Conservation (phyloP, 1,140 invertebrate species). For the Stegodyphus mimosarum region DNA sequence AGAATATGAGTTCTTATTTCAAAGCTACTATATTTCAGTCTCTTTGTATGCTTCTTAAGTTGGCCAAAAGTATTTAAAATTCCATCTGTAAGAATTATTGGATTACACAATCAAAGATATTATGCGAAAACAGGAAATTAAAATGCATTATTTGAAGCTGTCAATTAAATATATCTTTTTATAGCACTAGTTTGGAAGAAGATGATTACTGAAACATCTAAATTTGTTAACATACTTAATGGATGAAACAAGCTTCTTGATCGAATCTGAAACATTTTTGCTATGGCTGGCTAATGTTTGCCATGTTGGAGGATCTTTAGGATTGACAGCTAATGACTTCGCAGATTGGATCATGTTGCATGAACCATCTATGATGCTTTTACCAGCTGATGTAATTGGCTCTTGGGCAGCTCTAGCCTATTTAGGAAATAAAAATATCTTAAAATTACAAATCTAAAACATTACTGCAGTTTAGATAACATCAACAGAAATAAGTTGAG, state of each 20-base stretch:
- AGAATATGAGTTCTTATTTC: too few relatives aligned
- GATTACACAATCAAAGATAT: too few relatives aligned
- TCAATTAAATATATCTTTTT: not conserved
- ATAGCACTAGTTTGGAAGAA: not conserved
- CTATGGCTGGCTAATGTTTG: slow-evolving; percentile 92
- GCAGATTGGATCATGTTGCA: slow-evolving; percentile 91
- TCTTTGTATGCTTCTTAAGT: too few relatives aligned
- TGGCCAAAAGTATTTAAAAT: too few relatives aligned
- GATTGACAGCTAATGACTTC: slow-evolving; percentile 87
- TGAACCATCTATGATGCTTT: slow-evolving; percentile 83
- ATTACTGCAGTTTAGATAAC: slow-evolving; percentile 1
- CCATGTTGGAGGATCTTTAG: slow-evolving; percentile 93
- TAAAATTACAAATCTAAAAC: not conserved
- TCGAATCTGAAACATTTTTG: slow-evolving; percentile 94
- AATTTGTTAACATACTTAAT: slow-evolving; percentile 75
- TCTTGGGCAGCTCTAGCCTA: slow-evolving; percentile 81
- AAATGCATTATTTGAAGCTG: not conserved
- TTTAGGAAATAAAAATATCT: slow-evolving; percentile 3
- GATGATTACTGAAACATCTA: not conserved
- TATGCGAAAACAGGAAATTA: not conserved
- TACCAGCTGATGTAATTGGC: slow-evolving; percentile 86
- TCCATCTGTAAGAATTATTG: too few relatives aligned
- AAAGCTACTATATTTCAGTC: too few relatives aligned
- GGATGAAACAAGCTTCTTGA: slow-evolving; percentile 90
- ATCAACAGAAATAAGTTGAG: not conserved